Evolutionary conservation across 2,113 vertebrate genomes (phyloP), one percentile per base, ranked within the genome.

Genomic region (Sisor rabdophorus): DNA sequence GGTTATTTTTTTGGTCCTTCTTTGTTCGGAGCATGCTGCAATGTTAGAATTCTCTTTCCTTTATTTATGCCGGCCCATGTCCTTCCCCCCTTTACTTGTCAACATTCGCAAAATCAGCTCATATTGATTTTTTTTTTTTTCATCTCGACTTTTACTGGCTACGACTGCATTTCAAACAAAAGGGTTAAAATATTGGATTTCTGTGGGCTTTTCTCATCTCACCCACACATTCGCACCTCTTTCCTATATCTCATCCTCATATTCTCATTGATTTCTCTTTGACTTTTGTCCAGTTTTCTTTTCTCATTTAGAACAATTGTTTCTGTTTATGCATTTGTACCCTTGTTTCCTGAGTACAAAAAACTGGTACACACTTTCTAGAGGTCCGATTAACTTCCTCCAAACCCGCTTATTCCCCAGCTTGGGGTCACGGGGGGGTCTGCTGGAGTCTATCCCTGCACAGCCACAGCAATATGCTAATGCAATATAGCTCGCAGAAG

Each of bases 171-270:
- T 88, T 89, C 89, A 87, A 81, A 84, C 87, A 92, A 6, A 90
- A 92, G n/a, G 89, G 89, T 91, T 92, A 89, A 72, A 26, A 84
- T 93, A 92, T 91, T 89, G 90, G 86, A 90, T 91, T 92, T 88
- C 87, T 88, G 78, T 68, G 40, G 40, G 61, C 63, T 71, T 56
- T 79, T 30, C 67, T 75, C 50, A 50, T 55, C 78, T 78, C 63
- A 72, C 40, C 50, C 76, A 79, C 40, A 67, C 56, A 76, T 77
- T 77, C 75, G 22, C 30, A 28, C 26, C 61, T 10, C 47, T 73
- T 48, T 79, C 32, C 58, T 77, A 63, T 16, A 13, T 71, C 59
- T 26, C 24, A 32, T 36, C 55, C 79, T 60, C 15, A 11, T 61
- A 65, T 60, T 63, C 50, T 68, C 44, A 36, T 17, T 28, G n/a